phyloP scores from a whole-genome alignment of 2,797 vertebrate genomes.

The Mormyrus proboscirostris region DNA sequence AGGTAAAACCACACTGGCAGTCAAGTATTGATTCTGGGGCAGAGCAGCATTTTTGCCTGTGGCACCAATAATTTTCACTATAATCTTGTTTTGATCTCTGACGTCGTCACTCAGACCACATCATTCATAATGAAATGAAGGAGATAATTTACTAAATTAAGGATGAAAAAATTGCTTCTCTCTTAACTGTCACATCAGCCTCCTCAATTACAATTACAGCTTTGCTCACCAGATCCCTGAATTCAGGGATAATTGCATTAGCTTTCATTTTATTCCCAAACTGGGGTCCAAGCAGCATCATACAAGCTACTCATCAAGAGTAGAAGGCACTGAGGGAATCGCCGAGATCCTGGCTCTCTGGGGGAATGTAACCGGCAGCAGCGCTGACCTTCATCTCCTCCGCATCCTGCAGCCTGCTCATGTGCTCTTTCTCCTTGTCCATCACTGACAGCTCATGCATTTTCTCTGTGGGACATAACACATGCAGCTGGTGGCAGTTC shows the following conservation, averaged over 20 bases:
- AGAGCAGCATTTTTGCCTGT: background rate
- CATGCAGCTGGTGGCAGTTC: background rate
- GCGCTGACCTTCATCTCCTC: conserved; percentile 76
- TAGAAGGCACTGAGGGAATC: background rate
- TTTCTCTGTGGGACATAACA: conserved; percentile 62
- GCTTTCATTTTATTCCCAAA: background rate
- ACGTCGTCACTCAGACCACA: background rate
- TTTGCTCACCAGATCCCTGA: background rate
- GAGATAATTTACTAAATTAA: conserved; percentile 1
- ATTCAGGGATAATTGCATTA: background rate
- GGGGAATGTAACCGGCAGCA: background rate
- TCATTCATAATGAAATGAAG: background rate
- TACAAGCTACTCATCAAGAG: background rate
- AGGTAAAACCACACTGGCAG: background rate
- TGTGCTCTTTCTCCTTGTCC: conserved; percentile 77
- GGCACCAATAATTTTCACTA: background rate
- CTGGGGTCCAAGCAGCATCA: background rate
- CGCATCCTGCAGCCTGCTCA: conserved; percentile 67
- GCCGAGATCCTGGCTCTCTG: background rate
- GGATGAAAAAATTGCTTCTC: background rate
- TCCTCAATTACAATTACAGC: background rate
- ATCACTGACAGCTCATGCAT: conserved; percentile 74
- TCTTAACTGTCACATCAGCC: background rate
- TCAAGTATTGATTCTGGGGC: background rate
- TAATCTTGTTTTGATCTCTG: background rate